Evolutionary conservation across 2,797 vertebrate species (phyloP).

Genomic region (Ptychadena robeensis): DNA sequence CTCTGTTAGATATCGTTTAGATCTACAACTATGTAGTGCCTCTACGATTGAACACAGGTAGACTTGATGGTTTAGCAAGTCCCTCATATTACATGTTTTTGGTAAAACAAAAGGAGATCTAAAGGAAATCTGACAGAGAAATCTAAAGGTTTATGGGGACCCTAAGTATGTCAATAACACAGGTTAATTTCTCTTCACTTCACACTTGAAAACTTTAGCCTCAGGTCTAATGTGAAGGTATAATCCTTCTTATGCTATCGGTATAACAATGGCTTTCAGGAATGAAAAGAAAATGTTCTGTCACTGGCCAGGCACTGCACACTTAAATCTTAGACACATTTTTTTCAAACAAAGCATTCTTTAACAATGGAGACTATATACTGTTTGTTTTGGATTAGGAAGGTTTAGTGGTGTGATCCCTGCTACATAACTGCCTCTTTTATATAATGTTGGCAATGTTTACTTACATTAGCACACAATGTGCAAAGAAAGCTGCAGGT

Average conservation of each 20-base stretch:
- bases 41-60: too few species aligned
- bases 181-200: too few species aligned
- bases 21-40: too few species aligned
- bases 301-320: slow-evolving; percentile 19
- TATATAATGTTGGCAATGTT: slow-evolving; percentile 17
- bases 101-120: too few species aligned
- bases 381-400: slow-evolving; percentile 28
- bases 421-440: slow-evolving; percentile 17
- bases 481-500: background rate
- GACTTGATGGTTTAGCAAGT: too few species aligned
- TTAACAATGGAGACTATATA: slow-evolving; percentile 17
- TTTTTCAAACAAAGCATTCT: slow-evolving; percentile 40
- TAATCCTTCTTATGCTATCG: too few species aligned
- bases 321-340: slow-evolving; percentile 18
- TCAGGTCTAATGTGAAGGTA: background rate
- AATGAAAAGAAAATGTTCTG: slow-evolving; percentile 28
- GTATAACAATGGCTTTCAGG: background rate
- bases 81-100: too few species aligned
- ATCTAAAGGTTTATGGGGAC: too few species aligned
- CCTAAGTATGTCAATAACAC: too few species aligned
- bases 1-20: too few species aligned
- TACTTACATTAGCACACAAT: slow-evolving; percentile 42
- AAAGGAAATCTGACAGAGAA: too few species aligned
- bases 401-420: slow-evolving; percentile 23
- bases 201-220: too few species aligned